Evolutionary conservation across 2,797 vertebrate genomes (phyloP), one percentile per base, ranked within the genome.

Genomic region (Borostomias antarcticus): DNA sequence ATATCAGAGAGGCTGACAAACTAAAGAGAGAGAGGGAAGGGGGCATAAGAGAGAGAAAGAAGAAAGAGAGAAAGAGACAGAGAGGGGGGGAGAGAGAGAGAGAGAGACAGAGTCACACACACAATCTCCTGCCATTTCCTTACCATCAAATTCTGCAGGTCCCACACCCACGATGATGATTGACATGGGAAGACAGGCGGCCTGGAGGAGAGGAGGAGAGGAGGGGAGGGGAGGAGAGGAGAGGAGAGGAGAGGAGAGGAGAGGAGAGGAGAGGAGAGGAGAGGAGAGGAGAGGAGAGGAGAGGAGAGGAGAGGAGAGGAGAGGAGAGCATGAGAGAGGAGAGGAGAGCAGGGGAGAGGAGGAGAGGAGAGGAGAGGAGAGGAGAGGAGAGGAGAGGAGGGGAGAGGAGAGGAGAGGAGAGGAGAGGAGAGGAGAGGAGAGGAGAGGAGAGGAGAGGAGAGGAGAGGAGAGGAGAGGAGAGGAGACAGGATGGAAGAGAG

Each of bases 91-190:
- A 25, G 15, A 29, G 5, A 19, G 43, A 47, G 47, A 21, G 6
- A 48, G 10, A 33, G 43, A 28, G 1, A 33, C 21, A 3, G 0
- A 28, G 8, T 13, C 45, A 9, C 15, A 50, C 5, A 10, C 15
- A 26, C 33, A 45, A 78, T 62, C 17, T 30, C 15, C 53, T 35
- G 33, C 45, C 57, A 37, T 70, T n/a, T n/a, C n/a, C 94, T 93
- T 86, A 98, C 97, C 96, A 69, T 98, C 96, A 85, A 98, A 98
- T 81, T 98, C 97, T 70, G 96, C 97, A 25, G 96, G 97, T 68
- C 97, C 96, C 45, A 98, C 96, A 4, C 97, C 97, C 60, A 98
- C 97, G 63, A 98, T 98, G 80, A 98, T 98, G 89, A 98, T 94
- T 47, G 97, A 99, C 96, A 99, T 98, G 11, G 97, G 96, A 88